Conservation (phyloP, 2,797 vertebrate genomes). For the Eulemur coronatus region DNA sequence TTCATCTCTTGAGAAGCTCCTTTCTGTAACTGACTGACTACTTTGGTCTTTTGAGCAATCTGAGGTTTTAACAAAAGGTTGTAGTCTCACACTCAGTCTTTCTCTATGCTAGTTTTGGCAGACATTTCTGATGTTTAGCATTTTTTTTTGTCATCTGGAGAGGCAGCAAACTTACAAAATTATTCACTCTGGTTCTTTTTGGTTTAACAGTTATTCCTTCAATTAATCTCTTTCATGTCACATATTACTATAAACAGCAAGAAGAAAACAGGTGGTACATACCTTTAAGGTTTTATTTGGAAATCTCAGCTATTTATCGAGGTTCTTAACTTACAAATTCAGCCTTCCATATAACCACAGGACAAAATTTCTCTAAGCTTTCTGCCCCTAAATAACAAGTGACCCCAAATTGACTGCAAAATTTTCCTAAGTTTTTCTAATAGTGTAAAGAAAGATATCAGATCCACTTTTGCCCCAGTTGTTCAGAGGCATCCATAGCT, state of each 20-base stretch:
- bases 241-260: neutral
- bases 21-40: neutral
- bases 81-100: neutral
- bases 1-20: neutral
- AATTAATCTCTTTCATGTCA: neutral
- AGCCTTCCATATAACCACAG: neutral
- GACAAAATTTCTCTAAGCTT: neutral
- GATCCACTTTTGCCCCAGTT: neutral
- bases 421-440: constrained; percentile 2
- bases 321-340: neutral
- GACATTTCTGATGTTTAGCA: neutral
- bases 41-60: neutral
- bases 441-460: neutral
- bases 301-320: neutral
- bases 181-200: neutral
- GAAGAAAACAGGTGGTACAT: neutral
- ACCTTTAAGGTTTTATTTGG: neutral
- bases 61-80: neutral
- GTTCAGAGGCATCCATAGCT: neutral
- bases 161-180: neutral
- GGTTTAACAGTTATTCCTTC: neutral
- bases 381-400: neutral
- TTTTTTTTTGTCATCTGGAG: neutral
- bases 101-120: neutral
- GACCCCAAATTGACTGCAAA: neutral